phyloP scores from a whole-genome alignment of 2,113 vertebrate genomes.

The Poeciliopsis occidentalis region DNA sequence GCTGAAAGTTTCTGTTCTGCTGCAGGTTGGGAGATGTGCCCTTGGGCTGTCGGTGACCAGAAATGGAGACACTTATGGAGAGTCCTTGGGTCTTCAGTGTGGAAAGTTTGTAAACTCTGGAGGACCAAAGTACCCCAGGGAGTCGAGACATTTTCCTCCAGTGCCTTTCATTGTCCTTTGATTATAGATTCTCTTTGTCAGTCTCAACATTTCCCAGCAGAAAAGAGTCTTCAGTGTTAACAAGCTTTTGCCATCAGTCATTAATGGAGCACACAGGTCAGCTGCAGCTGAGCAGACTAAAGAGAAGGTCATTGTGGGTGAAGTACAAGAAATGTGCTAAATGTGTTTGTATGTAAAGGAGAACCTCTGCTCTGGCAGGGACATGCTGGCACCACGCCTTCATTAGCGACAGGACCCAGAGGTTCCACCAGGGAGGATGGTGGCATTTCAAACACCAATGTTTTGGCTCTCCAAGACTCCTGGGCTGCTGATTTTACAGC shows the following conservation, averaged over 20 bases:
- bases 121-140: constrained; percentile 13
- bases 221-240: constrained; percentile 74
- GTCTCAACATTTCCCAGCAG: constrained; percentile 47
- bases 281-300: constrained; percentile 24
- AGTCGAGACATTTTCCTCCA: constrained; percentile 21
- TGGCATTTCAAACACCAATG: constrained; percentile 56
- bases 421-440: constrained; percentile 11
- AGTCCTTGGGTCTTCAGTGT: constrained; percentile 38
- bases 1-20: constrained; percentile 18
- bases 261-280: constrained; percentile 23
- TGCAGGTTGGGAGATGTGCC: constrained; percentile 27
- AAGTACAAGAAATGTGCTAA: constrained; percentile 37
- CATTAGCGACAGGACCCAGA: constrained; percentile 53
- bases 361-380: constrained; percentile 24
- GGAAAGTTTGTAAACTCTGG: constrained; percentile 53
- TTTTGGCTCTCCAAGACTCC: constrained; percentile 45
- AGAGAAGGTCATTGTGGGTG: constrained; percentile 33
- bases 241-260: constrained; percentile 67
- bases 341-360: constrained; percentile 55
- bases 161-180: constrained; percentile 25
- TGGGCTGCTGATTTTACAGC: constrained; percentile 63
- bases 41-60: constrained; percentile 29
- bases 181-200: constrained; percentile 31
- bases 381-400: constrained; percentile 39
- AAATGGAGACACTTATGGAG: constrained; percentile 13